Base-by-base conservation (phyloP, 2,113 vertebrate species). In the Clupea harengus region DNA sequence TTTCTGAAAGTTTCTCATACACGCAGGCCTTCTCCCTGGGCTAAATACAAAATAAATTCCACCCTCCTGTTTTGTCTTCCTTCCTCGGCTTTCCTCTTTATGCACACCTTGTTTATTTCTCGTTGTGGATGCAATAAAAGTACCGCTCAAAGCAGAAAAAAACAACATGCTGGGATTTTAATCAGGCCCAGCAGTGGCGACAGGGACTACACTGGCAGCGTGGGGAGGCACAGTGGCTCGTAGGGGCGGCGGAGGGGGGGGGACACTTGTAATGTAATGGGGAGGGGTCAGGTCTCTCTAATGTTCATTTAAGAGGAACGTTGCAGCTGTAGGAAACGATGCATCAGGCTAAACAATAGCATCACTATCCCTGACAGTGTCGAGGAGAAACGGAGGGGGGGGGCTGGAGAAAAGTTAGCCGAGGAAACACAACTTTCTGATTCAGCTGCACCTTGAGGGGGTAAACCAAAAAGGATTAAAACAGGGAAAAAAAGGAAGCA, bases 291-390 rank as follows among this genome's bases (percentile, higher is more conserved):
- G 92, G 93, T 91, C 94, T 96, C 95, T 96, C 94, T 95, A 95
- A 96, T 96, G 95, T 93, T 96, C 96, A 97, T 96, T 95, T 94
- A 92, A 93, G 93, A 93, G 91, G 86, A 83, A 82, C 67, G n/a
- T 72, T 88, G 67, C 83, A 54, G 87, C 92, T 94, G 91, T 92
- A 95, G 93, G 93, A 94, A 95, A 94, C 92, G 93, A 96, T 95
- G 91, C 92, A 93, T 96, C 93, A 94, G 94, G 94, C 94, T 94
- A 93, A 94, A 94, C 91, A 94, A 89, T 93, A 92, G 87, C 91
- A 83, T 92, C 92, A 88, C 91, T 93, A 88, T 94, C 90, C 93
- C 90, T 90, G 90, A 90, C 91, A 92, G 91, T 92, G 72, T 39
- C 9, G 45, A 46, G n/a, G 10, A 22, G 18, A 82, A 83, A 92